A percentile compares a stretch with the other conserved stretches of the same genome.
Conservation (phyloP, 2,888 invertebrate species). For the Eupelmus urozonus region DNA sequence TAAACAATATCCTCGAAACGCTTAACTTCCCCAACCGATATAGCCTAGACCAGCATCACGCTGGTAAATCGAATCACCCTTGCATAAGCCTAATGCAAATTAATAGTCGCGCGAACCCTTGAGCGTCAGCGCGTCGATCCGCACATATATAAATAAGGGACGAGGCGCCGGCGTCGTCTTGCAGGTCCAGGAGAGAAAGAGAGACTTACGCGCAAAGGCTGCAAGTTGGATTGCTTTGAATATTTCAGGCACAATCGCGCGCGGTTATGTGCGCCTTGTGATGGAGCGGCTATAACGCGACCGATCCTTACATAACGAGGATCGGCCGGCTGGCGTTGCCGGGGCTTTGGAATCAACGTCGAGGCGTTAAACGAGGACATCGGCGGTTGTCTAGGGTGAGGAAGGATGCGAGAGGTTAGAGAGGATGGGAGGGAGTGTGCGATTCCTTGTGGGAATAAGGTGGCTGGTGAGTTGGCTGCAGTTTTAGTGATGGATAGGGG, state of each 20-base stretch:
- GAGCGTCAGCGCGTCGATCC: background rate
- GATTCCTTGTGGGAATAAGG: no score
- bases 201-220: slow-evolving; percentile 1
- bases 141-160: slow-evolving; percentile 7
- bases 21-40: no score
- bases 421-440: no score
- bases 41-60: no score
- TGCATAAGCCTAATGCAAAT: slow-evolving; percentile 30
- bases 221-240: slow-evolving; percentile 74
- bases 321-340: background rate
- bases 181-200: background rate
- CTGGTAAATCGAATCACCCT: slow-evolving; percentile 13
- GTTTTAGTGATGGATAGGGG: no score
- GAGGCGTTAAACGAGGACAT: background rate
- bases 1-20: no score
- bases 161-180: background rate
- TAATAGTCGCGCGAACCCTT: slow-evolving; percentile 2
- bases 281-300: background rate
- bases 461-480: no score
- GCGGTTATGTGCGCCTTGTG: slow-evolving; percentile 4
- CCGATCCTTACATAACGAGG: slow-evolving; percentile 40
- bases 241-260: slow-evolving; percentile 72
- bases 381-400: no score
- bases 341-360: background rate
- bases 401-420: no score